Evolutionary conservation across 2,113 vertebrate genomes (phyloP), one percentile per base, ranked within the genome.

Genomic region (Mormyrus iriodes): DNA sequence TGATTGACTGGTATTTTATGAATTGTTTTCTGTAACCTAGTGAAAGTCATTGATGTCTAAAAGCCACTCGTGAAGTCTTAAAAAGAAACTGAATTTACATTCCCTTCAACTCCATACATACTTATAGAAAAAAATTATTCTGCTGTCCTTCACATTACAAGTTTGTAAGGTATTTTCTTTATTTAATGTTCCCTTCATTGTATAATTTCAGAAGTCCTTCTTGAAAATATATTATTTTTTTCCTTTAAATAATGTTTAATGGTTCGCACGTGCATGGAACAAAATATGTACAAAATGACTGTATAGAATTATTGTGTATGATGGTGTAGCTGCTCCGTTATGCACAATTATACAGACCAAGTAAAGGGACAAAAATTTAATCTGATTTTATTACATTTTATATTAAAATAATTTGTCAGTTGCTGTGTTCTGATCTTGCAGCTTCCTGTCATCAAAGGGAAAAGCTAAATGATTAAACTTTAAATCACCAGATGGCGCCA

Each of bases 401-500:
- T 84, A 48, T 84, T n/a, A 84, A n/a, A 84, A 46, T 48, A 84
- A n/a, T 48, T 84, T 84, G 44, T 46, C 44, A 48, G 39, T 48
- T 84, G 21, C n/a, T n/a, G 44, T 46, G 21, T 44, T 82, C 15
- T 88, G 39, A 48, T 48, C 39, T 51, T 8, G 19, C 44, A 31
- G 51, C 27, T 39, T 51, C 35, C 31, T 9, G 24, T 27, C 27
- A 58, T 51, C 76, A 9, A 79, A 35, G 44, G 31, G 3, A 13
- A 52, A 24, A 1, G 46, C 15, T 31, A 55, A 83, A 21, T 58
- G 35, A 42, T 49, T 21, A 51, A 19, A 39, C 9, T 73, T 1
- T 73, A 55, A 12, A 44, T 46, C 89, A 69, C 89, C 85, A 90
- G 89, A 58, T 90, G 89, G 89, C 85, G 85, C 65, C 48, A 79